A percentile compares a stretch with the other conserved stretches of the same genome.
Evolutionary conservation across 2,113 vertebrate species (phyloP).

Genomic region (Fukomys damarensis): DNA sequence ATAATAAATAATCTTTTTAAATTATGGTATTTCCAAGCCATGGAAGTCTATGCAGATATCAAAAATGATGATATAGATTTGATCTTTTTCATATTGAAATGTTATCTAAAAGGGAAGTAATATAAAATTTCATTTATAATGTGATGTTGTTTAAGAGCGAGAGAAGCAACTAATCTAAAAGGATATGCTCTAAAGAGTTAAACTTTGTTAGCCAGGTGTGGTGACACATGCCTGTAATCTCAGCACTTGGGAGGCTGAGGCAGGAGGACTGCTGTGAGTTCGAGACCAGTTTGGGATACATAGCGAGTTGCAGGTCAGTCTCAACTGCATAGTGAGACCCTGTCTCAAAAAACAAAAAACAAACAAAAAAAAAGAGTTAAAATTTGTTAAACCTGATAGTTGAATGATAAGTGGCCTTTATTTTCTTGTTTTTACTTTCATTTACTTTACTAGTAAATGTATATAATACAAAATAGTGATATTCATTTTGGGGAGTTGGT

Average conservation of each 20-base stretch:
- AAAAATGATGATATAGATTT: not conserved
- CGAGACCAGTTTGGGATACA: too few relatives aligned
- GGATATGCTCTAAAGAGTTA: not conserved
- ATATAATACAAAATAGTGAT: not conserved
- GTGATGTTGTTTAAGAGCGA: not conserved
- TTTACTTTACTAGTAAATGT: not conserved
- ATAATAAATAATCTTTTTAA: not conserved
- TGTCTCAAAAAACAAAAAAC: too few relatives aligned
- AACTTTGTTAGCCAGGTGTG: not conserved
- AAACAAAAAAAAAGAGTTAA: not conserved
- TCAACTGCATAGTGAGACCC: too few relatives aligned
- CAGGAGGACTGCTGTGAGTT: too few relatives aligned
- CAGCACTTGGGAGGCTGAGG: too few relatives aligned
- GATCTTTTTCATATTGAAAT: not conserved
- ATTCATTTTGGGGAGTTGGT: not conserved
- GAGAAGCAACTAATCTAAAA: not conserved
- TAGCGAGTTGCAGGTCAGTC: too few relatives aligned
- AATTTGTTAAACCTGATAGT: not conserved
- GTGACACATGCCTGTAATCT: too few relatives aligned
- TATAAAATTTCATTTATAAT: not conserved
- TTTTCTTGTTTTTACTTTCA: conserved; percentile 24
- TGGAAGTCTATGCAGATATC: not conserved
- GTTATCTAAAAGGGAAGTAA: not conserved
- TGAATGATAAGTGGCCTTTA: not conserved
- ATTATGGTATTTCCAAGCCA: not conserved